These are phyloP conservation scores for Charanyca ferruginea DNA, from an alignment of 2,888 invertebrate species.

Conservation along the genomic window DNA sequence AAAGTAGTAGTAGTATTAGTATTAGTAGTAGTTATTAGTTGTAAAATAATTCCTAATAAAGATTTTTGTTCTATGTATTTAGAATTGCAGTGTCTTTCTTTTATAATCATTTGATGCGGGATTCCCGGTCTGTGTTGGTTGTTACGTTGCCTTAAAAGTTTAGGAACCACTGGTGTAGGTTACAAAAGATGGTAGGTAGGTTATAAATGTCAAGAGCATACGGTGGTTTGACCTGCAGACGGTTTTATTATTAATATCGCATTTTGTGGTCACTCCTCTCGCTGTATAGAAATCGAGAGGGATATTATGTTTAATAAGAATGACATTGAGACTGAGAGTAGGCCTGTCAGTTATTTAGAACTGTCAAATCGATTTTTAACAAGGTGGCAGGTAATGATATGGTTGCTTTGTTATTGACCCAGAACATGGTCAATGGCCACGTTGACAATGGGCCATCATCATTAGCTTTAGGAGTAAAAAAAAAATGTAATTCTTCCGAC, in stretches of 20 bases:
- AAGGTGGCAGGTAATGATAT: constrained; percentile 11
- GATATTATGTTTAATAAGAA: constrained; percentile 37
- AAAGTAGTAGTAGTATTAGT: too few species aligned
- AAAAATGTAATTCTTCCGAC: too few species aligned
- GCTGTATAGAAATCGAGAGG: constrained; percentile 55
- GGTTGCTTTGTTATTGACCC: constrained; percentile 6
- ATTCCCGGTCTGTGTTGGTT: too few species aligned
- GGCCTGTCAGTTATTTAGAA: constrained; percentile 8
- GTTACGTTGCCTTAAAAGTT: too few species aligned
- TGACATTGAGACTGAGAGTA: constrained; percentile 46
- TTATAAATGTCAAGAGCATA: constrained; percentile 68
- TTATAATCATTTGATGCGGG: too few species aligned
- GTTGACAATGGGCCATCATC: background rate
- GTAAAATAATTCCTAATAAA: too few species aligned
- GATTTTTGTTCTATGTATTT: too few species aligned
- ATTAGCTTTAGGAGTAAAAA: background rate
- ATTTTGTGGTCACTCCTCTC: constrained; percentile 54
- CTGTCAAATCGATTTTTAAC: constrained; percentile 31
- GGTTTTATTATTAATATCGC: constrained; percentile 61
- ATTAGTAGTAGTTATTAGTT: too few species aligned
- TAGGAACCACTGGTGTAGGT: constrained; percentile 43
- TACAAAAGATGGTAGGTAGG: constrained; percentile 53
- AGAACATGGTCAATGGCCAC: constrained; percentile 10
- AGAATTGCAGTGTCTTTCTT: too few species aligned
- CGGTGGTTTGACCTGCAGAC: constrained; percentile 58